Evolutionary conservation across 2,888 invertebrate species (phyloP).

Genomic region (Amiota mariae): DNA sequence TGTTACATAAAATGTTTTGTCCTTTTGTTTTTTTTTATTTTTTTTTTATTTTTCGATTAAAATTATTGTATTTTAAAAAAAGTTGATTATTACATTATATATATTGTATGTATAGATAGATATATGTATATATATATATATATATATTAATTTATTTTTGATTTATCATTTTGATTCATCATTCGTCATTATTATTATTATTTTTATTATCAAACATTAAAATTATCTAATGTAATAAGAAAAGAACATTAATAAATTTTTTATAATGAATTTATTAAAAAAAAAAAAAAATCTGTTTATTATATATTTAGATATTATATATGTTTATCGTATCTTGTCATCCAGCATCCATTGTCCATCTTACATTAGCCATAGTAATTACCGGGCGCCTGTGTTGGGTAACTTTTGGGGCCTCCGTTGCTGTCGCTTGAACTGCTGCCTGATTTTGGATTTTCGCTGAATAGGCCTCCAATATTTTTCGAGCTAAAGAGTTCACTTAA

Average conservation of each 20-base stretch:
- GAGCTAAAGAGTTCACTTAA: slow-evolving; percentile 69
- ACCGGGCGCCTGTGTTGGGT: slow-evolving; percentile 71
- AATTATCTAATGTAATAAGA: not conserved
- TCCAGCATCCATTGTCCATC: too few species aligned
- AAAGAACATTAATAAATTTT: not conserved
- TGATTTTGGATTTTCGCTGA: slow-evolving; percentile 70
- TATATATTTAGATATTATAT: too few species aligned
- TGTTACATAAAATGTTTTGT: too few species aligned
- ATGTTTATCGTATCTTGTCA: too few species aligned
- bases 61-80: too few species aligned
- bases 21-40: too few species aligned
- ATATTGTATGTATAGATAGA: not conserved
- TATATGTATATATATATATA: not conserved
- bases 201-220: not conserved
- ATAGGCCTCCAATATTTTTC: slow-evolving; percentile 71
- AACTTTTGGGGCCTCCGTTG: slow-evolving; percentile 60
- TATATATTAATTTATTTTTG: slow-evolving; percentile 1
- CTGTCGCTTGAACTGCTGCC: slow-evolving; percentile 43
- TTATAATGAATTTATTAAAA: slow-evolving; percentile 45
- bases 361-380: slow-evolving; percentile 55
- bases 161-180: slow-evolving; percentile 9
- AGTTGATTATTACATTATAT: not conserved
- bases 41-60: too few species aligned
- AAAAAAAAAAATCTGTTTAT: slow-evolving; percentile 6
- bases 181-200: not conserved